Conservation (phyloP, 2,888 invertebrate genomes). For the Netelia virgata region DNA sequence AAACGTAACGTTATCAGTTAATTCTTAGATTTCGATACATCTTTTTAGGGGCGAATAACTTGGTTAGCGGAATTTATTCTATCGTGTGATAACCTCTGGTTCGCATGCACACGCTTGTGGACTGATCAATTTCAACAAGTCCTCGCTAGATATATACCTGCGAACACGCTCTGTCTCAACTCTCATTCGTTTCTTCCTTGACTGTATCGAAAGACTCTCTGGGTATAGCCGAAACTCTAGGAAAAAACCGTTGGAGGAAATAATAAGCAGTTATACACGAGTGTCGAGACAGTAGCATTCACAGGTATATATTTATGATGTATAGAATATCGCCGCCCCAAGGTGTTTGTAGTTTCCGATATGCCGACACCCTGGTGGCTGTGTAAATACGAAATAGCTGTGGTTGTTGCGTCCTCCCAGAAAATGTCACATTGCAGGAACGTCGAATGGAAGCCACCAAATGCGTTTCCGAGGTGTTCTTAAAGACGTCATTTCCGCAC, state of each 20-base stretch:
- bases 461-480: conserved; percentile 55
- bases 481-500: conserved; percentile 64
- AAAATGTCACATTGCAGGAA: conserved; percentile 41
- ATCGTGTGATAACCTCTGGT: no score
- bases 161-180: neutral
- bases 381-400: conserved; percentile 53
- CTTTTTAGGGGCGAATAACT: no score
- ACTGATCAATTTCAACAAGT: no score
- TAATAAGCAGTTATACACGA: conserved; percentile 4
- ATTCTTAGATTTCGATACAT: no score
- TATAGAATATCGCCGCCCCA: neutral
- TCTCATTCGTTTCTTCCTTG: neutral
- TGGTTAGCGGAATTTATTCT: no score
- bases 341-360: conserved; percentile 24
- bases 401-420: conserved; percentile 21
- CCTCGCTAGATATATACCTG: no score
- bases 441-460: conserved; percentile 46
- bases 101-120: no score
- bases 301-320: neutral
- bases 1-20: no score
- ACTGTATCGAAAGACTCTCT: neutral
- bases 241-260: conserved; percentile 9
- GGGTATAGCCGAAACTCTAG: neutral
- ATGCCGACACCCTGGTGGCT: neutral
- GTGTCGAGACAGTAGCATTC: conserved; percentile 9